Conservation (phyloP, 2,797 vertebrate species). For the Amblyraja radiata region DNA sequence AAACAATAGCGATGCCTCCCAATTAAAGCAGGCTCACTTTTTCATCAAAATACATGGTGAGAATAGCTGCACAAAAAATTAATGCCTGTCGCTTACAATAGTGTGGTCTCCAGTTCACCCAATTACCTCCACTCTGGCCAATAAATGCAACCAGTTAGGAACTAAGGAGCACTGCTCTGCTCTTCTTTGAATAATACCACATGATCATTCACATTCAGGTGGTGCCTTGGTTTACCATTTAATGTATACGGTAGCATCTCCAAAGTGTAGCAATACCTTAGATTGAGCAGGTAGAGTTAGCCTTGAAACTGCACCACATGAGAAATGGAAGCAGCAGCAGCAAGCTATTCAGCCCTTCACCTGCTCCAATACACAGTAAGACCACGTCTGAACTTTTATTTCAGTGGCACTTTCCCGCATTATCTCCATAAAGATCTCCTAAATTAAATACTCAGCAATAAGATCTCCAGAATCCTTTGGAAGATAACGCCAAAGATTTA, state of each 20-base stretch:
- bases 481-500: no score
- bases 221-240: neutral
- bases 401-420: no score
- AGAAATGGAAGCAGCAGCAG: no score
- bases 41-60: neutral
- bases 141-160: no score
- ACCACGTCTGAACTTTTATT: no score
- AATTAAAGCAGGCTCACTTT: neutral
- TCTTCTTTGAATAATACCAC: neutral
- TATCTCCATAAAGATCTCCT: no score
- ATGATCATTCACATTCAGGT: neutral
- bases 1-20: neutral
- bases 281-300: neutral
- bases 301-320: neutral
- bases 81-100: neutral
- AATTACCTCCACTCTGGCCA: neutral
- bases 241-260: neutral
- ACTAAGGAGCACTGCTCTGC: neutral
- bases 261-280: neutral
- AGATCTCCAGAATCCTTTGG: no score
- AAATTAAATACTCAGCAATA: no score
- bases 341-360: no score
- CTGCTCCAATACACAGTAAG: no score
- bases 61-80: neutral
- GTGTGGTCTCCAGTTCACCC: neutral